These are phyloP conservation scores for Henricia sp. DNA, from an alignment of 53 echinoderm and acorn worm genomes.

Conservation along the genomic window DNA sequence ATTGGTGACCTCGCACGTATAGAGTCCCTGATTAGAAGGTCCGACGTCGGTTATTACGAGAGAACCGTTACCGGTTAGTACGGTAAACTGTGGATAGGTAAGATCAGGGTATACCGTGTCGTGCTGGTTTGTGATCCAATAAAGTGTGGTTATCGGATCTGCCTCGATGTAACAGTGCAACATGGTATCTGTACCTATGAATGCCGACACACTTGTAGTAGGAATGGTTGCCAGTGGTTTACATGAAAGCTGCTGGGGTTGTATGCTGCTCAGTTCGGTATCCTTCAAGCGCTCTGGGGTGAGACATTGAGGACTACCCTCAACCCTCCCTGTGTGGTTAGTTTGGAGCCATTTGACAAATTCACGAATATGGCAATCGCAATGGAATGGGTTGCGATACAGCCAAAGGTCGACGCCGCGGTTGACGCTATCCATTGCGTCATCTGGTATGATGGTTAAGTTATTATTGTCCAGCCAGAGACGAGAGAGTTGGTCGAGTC, in stretches of 20 bases:
- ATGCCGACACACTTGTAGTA: neutral
- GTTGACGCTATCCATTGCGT: slow-evolving; percentile 11
- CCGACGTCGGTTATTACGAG: slow-evolving; percentile 2
- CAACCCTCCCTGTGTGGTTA: neutral
- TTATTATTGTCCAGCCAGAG: neutral
- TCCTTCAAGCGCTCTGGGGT: slow-evolving; percentile 20
- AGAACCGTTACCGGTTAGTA: neutral
- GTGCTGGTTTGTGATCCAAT: slow-evolving; percentile 22
- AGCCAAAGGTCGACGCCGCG: neutral
- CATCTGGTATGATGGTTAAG: slow-evolving; percentile 20
- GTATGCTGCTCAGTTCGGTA: neutral
- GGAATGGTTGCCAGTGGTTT: neutral
- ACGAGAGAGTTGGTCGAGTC: neutral
- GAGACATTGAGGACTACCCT: neutral
- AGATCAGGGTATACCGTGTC: neutral
- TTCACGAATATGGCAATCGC: slow-evolving; percentile 37
- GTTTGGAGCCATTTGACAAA: slow-evolving; percentile 50
- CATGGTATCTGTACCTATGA: neutral
- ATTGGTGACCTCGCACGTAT: slow-evolving; percentile 33
- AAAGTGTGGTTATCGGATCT: neutral
- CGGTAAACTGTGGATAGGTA: neutral
- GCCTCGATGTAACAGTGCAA: slow-evolving; percentile 21
- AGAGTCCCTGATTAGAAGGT: neutral
- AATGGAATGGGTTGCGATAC: slow-evolving; percentile 31
- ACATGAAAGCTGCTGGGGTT: neutral